Evolutionary conservation across 2,113 vertebrate species (phyloP), one percentile per base, ranked within the genome.

Genomic region (Vombatus ursinus): DNA sequence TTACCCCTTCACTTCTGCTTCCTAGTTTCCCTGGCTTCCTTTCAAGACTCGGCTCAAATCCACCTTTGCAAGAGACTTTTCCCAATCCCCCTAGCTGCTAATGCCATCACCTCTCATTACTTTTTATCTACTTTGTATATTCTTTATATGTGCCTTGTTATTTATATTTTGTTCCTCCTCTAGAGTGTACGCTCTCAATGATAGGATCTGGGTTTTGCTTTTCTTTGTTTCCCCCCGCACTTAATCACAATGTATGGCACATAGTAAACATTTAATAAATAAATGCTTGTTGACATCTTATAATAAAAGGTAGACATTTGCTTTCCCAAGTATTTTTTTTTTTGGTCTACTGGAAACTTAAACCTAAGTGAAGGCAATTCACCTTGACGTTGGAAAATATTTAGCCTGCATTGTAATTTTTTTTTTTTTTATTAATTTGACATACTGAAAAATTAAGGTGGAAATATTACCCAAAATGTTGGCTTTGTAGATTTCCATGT

Each of bases 361-460:
- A 22, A 77, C 37, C 37, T n/a, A 44, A 84, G 16, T 68, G 31
- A 68, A 68, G 31, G 61, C 61, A 68, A 68, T 84, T 84, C 52
- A 53, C 5, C 4, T 53, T 53, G 52, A 53, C 52, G 19, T 52
- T 53, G 52, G 25, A 26, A 95, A 77, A 89, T 25, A 91, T 44
- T 92, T 48, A n/a, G 23, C 3, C 9, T 10, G 37, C 3, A 16
- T 26, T 52, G 2, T 25, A 28, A 44, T 93, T 92, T 93, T 57
- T 51, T 52, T n/a, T 52, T 52, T 52, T 52, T 52, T 47, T 92
- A 92, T 52, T 92, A 95, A 93, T 90, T 97, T 92, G 57, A 57
- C 44, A 0, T 94, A 50, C 94, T 95, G 92, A 54, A 44, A 94
- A 90, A 93, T 68, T 92, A 44, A 95, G 93, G 28, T 95, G 92